Percentiles rank a stretch among this genome's conserved stretches.
Conservation (phyloP, 2,797 vertebrate species). For the Gobio occitaniae region DNA sequence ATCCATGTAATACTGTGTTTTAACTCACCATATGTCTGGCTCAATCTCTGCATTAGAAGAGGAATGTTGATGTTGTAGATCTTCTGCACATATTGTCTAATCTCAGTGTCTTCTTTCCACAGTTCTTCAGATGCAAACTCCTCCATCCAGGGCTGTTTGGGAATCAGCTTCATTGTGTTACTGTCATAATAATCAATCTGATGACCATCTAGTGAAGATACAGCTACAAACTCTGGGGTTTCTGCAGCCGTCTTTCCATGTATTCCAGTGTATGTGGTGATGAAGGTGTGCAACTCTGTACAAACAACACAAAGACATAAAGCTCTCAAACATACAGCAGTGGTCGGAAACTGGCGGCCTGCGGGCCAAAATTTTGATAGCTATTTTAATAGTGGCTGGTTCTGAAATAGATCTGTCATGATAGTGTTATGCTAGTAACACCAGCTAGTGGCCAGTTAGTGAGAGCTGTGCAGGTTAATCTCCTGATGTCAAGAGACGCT, state of each 20-base stretch:
- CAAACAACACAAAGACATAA: neutral
- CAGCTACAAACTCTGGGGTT: neutral
- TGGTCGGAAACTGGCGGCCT: too few species aligned
- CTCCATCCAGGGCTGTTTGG: neutral
- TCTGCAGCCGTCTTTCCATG: too few species aligned
- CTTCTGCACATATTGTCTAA: neutral
- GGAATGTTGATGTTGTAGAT: neutral
- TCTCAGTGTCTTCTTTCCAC: neutral
- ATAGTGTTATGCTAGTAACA: too few species aligned
- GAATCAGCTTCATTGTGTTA: neutral
- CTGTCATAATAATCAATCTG: slow-evolving; percentile 2
- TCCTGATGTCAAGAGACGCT: too few species aligned
- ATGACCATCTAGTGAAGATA: neutral
- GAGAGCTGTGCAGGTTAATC: too few species aligned
- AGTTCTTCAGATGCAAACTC: rapidly evolving
- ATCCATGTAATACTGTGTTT: too few species aligned
- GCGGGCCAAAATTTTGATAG: too few species aligned
- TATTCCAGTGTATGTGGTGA: neutral
- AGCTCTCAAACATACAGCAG: neutral
- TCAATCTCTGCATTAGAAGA: rapidly evolving
- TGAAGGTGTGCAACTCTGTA: neutral
- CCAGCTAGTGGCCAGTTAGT: too few species aligned
- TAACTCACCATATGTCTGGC: neutral
- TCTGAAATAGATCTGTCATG: too few species aligned
- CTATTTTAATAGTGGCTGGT: too few species aligned